Percentiles rank a stretch among this genome's conserved stretches.
These are phyloP conservation scores for Paramuricea clavata DNA, from an alignment of 92 coral and sea anemone species.

Conservation along the genomic window DNA sequence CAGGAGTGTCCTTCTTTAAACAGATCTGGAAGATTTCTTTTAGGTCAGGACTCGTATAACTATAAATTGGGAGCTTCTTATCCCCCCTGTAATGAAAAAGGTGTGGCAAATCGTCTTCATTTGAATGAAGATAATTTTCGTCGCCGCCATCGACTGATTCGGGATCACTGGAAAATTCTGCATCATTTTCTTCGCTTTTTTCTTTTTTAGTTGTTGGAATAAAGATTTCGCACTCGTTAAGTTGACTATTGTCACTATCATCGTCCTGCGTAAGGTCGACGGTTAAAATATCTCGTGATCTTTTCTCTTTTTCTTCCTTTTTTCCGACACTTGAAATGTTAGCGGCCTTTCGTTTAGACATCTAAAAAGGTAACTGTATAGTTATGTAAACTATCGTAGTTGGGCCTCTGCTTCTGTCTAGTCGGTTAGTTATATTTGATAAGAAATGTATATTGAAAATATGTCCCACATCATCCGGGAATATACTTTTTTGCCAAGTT, in stretches of 20 bases:
- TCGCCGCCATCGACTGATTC: background rate
- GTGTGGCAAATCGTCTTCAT: background rate
- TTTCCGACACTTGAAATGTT: too few relatives aligned
- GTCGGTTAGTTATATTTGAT: background rate
- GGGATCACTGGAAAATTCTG: background rate
- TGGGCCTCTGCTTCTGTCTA: background rate
- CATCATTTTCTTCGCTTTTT: background rate
- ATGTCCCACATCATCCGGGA: too few relatives aligned
- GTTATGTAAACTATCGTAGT: background rate
- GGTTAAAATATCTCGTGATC: background rate
- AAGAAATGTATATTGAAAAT: too few relatives aligned
- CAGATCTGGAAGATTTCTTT: conserved; percentile 40
- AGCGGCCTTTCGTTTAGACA: too few relatives aligned
- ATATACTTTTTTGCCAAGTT: too few relatives aligned
- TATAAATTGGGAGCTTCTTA: conserved; percentile 48
- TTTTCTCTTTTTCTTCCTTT: background rate
- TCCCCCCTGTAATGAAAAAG: conserved; percentile 35
- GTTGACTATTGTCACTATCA: background rate
- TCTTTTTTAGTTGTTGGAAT: background rate
- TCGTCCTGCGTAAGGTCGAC: conserved; percentile 4
- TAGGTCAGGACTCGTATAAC: conserved; percentile 34
- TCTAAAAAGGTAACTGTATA: too few relatives aligned
- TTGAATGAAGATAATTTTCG: background rate
- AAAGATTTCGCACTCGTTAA: too few relatives aligned
- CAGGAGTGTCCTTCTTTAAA: conserved; percentile 47